phyloP scores from a whole-genome alignment of 2,888 invertebrate species.

The Chymomyza procnemis region DNA sequence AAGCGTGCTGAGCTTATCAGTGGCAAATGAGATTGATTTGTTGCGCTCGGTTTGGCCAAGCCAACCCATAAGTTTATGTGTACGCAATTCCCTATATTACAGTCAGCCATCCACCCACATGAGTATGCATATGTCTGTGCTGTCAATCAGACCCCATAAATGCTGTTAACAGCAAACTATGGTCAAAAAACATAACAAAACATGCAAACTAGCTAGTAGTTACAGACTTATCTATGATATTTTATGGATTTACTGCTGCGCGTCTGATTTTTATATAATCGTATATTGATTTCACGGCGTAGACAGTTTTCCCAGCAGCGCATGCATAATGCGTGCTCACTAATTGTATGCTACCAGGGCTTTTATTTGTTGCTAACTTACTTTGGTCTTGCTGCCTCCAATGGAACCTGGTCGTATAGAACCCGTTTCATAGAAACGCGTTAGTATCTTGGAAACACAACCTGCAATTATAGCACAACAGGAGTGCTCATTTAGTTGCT shows the following conservation, averaged over 20 bases:
- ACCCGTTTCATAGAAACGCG: conserved; percentile 97
- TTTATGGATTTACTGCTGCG: conserved; percentile 66
- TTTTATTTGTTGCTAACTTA: conserved; percentile 76
- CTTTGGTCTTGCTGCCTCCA: conserved; percentile 97
- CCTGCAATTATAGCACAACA: conserved; percentile 76
- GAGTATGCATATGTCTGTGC: conserved; percentile 15
- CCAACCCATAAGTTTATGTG: neutral
- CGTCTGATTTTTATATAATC: conserved; percentile 71
- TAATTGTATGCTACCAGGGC: neutral
- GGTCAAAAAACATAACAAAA: conserved; percentile 23
- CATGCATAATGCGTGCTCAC: neutral
- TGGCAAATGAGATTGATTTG: conserved; percentile 71
- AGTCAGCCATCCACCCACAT: conserved; percentile 23
- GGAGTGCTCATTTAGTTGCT: neutral
- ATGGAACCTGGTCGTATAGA: conserved; percentile 96
- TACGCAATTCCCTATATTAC: conserved; percentile 5
- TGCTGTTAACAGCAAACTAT: conserved; percentile 23
- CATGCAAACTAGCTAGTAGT: conserved; percentile 56
- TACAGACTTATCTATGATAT: conserved; percentile 52
- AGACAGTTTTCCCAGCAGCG: conserved; percentile 3
- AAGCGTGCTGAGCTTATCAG: conserved; percentile 39
- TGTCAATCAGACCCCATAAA: conserved; percentile 43
- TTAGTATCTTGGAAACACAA: conserved; percentile 97
- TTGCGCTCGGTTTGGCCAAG: conserved; percentile 53
- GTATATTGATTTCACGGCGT: conserved; percentile 62